These are phyloP conservation scores for Mamestra brassicae DNA, from an alignment of 2,888 invertebrate species.

Conservation along the genomic window DNA sequence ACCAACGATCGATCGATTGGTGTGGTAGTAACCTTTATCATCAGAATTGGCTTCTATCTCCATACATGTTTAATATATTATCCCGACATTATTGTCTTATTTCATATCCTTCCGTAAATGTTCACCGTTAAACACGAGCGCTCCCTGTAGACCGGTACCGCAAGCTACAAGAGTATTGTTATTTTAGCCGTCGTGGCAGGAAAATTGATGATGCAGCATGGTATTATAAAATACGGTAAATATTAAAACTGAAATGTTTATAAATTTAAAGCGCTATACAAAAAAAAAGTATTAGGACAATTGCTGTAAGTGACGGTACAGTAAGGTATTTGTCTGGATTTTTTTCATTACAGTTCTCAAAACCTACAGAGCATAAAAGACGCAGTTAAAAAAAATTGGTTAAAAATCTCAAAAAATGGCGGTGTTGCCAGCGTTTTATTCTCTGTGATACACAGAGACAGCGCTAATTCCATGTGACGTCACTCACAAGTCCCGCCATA, in stretches of 20 bases:
- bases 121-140: constrained; percentile 45
- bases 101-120: constrained; percentile 20
- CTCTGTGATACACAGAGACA: too few relatives aligned
- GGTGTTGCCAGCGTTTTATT: too few relatives aligned
- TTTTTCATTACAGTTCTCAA: too few relatives aligned
- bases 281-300: background rate
- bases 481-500: too few relatives aligned
- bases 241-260: constrained; percentile 22
- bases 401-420: too few relatives aligned
- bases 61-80: constrained; percentile 27
- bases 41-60: background rate
- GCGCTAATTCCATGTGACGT: too few relatives aligned
- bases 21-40: background rate
- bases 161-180: constrained; percentile 42
- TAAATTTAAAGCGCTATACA: background rate
- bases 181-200: constrained; percentile 42
- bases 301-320: background rate
- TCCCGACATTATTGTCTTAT: constrained; percentile 35
- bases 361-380: too few relatives aligned
- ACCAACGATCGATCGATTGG: too few relatives aligned
- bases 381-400: too few relatives aligned
- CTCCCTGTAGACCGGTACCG: constrained; percentile 36
- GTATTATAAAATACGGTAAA: constrained; percentile 35
- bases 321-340: too few relatives aligned
- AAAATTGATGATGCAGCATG: constrained; percentile 51